These are phyloP conservation scores for Acrocephalus scirpaceus DNA, from an alignment of 2,797 vertebrate species.

Conservation along the genomic window DNA sequence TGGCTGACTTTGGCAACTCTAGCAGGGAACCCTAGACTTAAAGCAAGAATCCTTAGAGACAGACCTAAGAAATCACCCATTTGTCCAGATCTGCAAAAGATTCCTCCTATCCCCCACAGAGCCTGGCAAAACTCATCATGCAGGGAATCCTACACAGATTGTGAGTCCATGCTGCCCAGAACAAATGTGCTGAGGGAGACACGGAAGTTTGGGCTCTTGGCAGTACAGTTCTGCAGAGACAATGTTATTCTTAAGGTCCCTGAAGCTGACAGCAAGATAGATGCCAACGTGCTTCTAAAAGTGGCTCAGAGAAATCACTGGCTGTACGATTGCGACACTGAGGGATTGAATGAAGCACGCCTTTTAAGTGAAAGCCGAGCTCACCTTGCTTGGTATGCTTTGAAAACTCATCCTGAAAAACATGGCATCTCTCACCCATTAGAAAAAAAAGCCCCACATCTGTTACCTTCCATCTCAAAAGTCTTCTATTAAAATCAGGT, in stretches of 20 bases:
- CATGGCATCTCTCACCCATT: not conserved
- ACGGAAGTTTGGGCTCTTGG: not conserved
- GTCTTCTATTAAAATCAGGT: not conserved
- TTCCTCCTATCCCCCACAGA: not conserved
- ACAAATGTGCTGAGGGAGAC: not conserved
- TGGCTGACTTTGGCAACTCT: not conserved
- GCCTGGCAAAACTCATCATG: not conserved
- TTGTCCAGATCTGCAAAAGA: not conserved
- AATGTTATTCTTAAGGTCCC: not conserved
- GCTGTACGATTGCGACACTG: not conserved
- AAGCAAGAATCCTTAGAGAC: not conserved
- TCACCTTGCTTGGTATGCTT: not conserved
- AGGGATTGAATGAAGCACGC: not conserved
- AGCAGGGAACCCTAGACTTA: not conserved
- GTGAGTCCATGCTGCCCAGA: not conserved
- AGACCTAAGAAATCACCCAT: not conserved
- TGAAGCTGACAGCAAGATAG: not conserved
- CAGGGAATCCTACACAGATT: not conserved
- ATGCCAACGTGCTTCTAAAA: not conserved
- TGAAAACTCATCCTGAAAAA: conserved; percentile 6
- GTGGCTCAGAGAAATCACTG: not conserved
- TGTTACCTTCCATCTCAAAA: not conserved
- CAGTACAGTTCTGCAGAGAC: not conserved
- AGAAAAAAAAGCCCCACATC: not conserved
- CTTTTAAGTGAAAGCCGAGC: conserved; percentile 13